Base-by-base conservation (phyloP, 2,113 vertebrate species). In the Gymnocephalus cernua region DNA sequence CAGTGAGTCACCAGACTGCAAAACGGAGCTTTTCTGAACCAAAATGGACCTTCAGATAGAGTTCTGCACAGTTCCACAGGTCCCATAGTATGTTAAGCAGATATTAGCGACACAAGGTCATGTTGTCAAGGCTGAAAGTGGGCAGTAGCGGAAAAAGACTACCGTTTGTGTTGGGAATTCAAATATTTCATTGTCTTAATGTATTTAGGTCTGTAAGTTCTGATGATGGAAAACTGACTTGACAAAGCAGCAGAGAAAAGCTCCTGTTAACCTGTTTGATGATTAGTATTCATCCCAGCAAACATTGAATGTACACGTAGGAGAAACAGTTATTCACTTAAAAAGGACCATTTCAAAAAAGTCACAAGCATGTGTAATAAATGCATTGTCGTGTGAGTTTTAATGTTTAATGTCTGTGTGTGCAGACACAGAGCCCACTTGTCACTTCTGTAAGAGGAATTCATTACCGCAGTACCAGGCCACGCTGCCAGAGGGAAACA, bases 391-490 rank as follows among this genome's bases (percentile, higher is more conserved):
- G 0, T 45, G 9, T 65, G 41, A 25, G 3, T 71, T 19, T 48
- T 29, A 41, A 79, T 27, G 8, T 76, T 19, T 65, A 29, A 15
- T 38, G 21, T 67, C 4, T 83, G 18, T 86, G 48, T 69, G 73
- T 89, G 93, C 95, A 98, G 98, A 92, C 95, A 78, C 95, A 80
- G 97, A 96, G 94, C 98, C 97, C 85, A 95, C 96, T 81, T 99
- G 97, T 96, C 97, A 98, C 95, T 99, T 97, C 96, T 99, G 98
- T 96, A 99, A 99, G 91, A 96, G 95, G 96, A 99, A 96, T 91
- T 96, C 96, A 67, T 97, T 99, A 95, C 97, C 97, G 93, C 97
- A 99, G 27, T 99, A 97, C 94, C 98, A 99, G 96, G 97, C 97
- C 94, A 98, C 96, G 82, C 95, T 99, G 93, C 96, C 98, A 81